Evolutionary conservation across 2,797 vertebrate genomes (phyloP).

Genomic region (Onychomys arenicola): DNA sequence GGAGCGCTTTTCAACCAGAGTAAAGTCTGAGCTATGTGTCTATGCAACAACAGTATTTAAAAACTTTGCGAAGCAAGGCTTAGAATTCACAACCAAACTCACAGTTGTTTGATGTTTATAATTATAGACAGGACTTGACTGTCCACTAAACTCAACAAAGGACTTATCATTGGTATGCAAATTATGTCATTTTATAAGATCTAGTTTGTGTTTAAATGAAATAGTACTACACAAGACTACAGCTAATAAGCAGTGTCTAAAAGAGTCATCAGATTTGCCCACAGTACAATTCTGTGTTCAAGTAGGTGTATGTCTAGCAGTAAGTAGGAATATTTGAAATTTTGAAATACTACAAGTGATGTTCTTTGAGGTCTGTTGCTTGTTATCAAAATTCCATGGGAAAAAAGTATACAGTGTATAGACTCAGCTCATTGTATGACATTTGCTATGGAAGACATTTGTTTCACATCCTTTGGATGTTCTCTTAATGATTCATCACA

Average conservation of each 20-base stretch:
- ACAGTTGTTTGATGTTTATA: background rate
- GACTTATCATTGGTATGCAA: background rate
- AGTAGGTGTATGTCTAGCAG: background rate
- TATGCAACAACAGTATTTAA: background rate
- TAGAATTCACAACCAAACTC: background rate
- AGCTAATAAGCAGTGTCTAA: background rate
- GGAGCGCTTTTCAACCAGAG: background rate
- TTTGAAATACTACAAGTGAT: background rate
- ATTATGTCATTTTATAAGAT: slow-evolving; percentile 32
- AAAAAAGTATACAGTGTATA: background rate
- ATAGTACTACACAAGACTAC: background rate
- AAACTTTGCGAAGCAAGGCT: background rate
- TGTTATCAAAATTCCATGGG: background rate
- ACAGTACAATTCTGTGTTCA: background rate
- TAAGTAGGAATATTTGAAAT: background rate
- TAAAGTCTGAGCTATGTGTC: background rate
- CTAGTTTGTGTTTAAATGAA: slow-evolving; percentile 21
- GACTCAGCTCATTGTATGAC: background rate
- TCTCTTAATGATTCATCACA: slow-evolving; percentile 51
- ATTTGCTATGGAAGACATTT: background rate
- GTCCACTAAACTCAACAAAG: background rate
- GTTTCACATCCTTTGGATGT: slow-evolving; percentile 21
- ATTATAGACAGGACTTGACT: background rate
- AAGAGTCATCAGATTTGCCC: background rate
- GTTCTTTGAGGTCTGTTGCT: background rate